These are phyloP conservation scores for Xanthia togata DNA, from an alignment of 2,888 invertebrate species.

Conservation along the genomic window DNA sequence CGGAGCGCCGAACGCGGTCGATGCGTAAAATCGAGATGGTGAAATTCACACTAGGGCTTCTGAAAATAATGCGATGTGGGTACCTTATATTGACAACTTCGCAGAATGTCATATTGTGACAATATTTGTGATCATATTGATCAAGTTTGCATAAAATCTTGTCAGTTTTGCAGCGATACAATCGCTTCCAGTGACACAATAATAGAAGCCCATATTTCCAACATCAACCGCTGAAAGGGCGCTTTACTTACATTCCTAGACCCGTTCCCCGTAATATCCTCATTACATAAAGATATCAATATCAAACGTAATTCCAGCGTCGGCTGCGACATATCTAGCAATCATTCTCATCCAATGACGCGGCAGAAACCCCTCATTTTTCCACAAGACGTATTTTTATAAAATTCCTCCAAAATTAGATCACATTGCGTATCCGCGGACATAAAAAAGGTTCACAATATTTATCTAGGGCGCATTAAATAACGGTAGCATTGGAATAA, in stretches of 20 bases:
- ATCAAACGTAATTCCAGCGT: slow-evolving; percentile 56
- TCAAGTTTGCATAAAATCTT: not conserved
- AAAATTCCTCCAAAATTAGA: slow-evolving; percentile 75
- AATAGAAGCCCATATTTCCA: slow-evolving; percentile 16
- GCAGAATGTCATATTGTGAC: not conserved
- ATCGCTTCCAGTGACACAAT: not conserved
- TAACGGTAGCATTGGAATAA: slow-evolving; percentile 80
- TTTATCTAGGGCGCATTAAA: slow-evolving; percentile 82
- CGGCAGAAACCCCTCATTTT: slow-evolving; percentile 55
- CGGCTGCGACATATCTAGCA: slow-evolving; percentile 59
- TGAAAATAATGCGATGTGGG: not conserved
- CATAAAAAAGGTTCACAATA: slow-evolving; percentile 81
- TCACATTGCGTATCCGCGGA: slow-evolving; percentile 70
- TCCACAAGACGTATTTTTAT: slow-evolving; percentile 69
- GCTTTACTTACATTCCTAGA: slow-evolving; percentile 3
- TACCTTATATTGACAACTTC: not conserved
- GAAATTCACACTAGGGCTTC: no score
- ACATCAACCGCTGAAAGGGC: slow-evolving; percentile 22
- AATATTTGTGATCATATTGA: not conserved
- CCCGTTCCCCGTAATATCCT: slow-evolving; percentile 29
- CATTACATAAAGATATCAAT: slow-evolving; percentile 62
- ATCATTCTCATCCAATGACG: slow-evolving; percentile 54
- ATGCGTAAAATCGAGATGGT: no score
- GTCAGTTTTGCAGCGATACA: not conserved
- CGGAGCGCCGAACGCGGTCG: no score